These are phyloP conservation scores for Trichosurus vulpecula DNA, from an alignment of 2,797 vertebrate species.

Conservation along the genomic window DNA sequence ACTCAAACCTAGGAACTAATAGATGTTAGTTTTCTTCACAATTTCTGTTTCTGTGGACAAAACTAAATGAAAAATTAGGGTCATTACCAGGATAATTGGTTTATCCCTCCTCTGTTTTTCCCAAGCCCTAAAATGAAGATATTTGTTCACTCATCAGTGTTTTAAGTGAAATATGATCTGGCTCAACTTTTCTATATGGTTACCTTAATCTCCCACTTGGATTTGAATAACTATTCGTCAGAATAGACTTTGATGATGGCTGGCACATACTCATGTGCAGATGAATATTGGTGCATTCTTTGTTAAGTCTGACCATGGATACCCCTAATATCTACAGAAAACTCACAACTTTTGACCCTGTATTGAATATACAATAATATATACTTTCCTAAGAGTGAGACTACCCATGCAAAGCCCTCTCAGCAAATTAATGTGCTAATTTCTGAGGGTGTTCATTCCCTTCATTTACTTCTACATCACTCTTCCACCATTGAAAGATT, in stretches of 20 bases:
- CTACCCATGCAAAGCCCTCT: neutral
- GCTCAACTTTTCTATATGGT: neutral
- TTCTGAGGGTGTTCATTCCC: neutral
- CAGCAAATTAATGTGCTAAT: neutral
- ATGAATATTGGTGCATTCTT: neutral
- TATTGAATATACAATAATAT: neutral
- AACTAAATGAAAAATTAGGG: neutral
- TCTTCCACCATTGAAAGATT: neutral
- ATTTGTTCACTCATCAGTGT: neutral
- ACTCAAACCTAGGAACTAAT: neutral
- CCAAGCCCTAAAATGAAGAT: neutral
- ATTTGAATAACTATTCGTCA: neutral
- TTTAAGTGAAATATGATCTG: neutral
- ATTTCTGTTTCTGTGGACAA: neutral
- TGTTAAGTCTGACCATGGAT: neutral
- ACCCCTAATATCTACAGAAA: neutral
- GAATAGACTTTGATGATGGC: neutral
- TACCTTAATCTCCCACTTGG: neutral
- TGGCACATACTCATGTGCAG: neutral
- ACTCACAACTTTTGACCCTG: accelerated
- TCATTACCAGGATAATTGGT: neutral
- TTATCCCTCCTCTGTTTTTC: neutral
- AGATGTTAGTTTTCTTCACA: neutral
- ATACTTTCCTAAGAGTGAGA: neutral
- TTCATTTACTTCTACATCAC: neutral